Evolutionary conservation across 2,888 invertebrate species (phyloP).

Genomic region (Pegoplata infirma): DNA sequence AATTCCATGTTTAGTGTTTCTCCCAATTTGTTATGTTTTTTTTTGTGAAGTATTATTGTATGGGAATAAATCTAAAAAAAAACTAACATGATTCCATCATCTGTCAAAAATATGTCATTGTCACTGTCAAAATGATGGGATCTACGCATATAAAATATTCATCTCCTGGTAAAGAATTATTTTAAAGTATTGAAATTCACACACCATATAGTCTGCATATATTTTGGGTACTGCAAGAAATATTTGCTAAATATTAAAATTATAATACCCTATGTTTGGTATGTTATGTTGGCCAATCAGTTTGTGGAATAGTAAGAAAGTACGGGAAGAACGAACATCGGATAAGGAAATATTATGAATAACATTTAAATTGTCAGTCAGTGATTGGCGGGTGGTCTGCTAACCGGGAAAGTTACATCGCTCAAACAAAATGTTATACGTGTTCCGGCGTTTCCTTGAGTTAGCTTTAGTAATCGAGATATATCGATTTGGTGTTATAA

Average conservation of each 20-base stretch:
- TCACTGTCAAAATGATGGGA: constrained; percentile 72
- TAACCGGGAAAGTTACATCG: no score
- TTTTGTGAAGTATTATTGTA: no score
- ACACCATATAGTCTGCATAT: neutral
- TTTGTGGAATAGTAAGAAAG: neutral
- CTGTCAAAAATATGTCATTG: constrained; percentile 77
- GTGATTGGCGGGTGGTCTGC: no score
- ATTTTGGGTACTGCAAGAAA: neutral
- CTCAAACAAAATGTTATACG: no score
- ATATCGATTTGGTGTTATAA: no score
- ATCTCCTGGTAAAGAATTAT: neutral
- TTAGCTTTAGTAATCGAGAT: no score
- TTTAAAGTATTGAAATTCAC: neutral
- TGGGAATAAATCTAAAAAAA: constrained; percentile 26
- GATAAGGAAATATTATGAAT: no score
- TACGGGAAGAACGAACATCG: no score
- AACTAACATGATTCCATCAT: constrained; percentile 74
- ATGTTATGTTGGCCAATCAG: neutral
- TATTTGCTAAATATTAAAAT: neutral
- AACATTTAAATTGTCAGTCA: no score
- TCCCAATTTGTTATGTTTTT: neutral
- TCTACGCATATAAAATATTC: constrained; percentile 65
- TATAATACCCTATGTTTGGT: neutral
- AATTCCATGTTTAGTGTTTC: neutral
- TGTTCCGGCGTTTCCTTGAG: no score